These are phyloP conservation scores for Steinernema khuongi DNA, from an alignment of 1,140 invertebrate genomes.

Conservation along the genomic window DNA sequence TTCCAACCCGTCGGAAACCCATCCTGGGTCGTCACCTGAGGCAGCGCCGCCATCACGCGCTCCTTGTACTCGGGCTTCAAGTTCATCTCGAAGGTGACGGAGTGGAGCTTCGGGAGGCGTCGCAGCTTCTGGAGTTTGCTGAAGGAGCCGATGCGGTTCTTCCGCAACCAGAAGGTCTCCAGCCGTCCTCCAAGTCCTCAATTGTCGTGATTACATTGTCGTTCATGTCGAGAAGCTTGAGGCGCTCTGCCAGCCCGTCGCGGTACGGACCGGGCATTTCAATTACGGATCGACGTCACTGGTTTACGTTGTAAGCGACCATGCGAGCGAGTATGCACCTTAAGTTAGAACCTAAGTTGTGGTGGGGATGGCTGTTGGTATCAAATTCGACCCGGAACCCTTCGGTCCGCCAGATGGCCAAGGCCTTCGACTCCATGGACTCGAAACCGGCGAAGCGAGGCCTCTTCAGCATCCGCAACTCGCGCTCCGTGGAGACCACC, in stretches of 20 bases:
- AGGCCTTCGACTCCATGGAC: constrained; percentile 52
- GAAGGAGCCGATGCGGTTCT: neutral
- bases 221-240: constrained; percentile 61
- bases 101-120: neutral
- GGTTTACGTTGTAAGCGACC: no score
- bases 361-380: no score
- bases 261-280: no score
- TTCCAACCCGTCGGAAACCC: neutral
- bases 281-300: no score
- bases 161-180: neutral
- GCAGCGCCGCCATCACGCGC: neutral
- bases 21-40: neutral
- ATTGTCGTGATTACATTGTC: constrained; percentile 29
- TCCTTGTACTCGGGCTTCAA: neutral
- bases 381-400: no score
- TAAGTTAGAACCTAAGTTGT: no score
- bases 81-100: constrained; percentile 12
- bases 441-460: constrained; percentile 37
- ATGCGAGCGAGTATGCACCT: no score
- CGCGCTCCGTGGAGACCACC: constrained; percentile 42
- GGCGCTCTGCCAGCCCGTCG: constrained; percentile 67
- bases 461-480: constrained; percentile 50
- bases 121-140: neutral
- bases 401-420: constrained; percentile 49
- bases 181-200: neutral